phyloP scores from a whole-genome alignment of 2,797 vertebrate genomes.

The Mallotus villosus region DNA sequence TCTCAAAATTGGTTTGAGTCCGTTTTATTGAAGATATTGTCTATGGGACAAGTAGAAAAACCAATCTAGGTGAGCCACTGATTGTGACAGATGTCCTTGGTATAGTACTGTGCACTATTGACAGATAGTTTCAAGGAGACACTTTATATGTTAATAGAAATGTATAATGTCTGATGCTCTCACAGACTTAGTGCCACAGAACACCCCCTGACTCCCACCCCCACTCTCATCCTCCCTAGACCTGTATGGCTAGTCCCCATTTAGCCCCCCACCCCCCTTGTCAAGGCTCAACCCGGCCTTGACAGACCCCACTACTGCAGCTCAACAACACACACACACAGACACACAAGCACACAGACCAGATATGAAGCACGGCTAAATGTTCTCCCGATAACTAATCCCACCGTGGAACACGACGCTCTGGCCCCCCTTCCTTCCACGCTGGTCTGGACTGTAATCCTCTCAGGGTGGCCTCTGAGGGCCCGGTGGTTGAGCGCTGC shows the following conservation, averaged over 20 bases:
- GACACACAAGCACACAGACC: not conserved
- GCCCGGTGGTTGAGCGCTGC: not conserved
- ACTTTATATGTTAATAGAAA: conserved; percentile 72
- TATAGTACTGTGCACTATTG: not conserved
- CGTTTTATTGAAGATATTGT: conserved; percentile 50
- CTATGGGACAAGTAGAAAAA: conserved; percentile 46
- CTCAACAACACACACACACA: not conserved
- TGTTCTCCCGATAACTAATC: not conserved
- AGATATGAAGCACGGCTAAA: not conserved
- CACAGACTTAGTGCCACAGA: conserved; percentile 45
- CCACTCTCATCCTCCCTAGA: conserved; percentile 11
- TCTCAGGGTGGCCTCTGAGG: not conserved
- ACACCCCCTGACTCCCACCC: conserved; percentile 34
- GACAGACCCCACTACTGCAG: not conserved
- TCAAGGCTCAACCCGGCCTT: not conserved
- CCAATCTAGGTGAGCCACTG: conserved; percentile 55
- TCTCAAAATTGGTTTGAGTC: conserved; percentile 48
- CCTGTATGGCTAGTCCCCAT: conserved; percentile 1
- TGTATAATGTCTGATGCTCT: conserved; percentile 62
- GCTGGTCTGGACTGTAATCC: not conserved
- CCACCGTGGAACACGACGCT: not conserved
- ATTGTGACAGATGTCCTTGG: conserved; percentile 45
- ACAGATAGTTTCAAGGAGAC: conserved; percentile 54
- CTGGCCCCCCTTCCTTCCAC: not conserved
- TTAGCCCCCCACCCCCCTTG: conserved; percentile 19